Evolutionary conservation across 2,113 vertebrate species (phyloP).

Genomic region (Tinamus guttatus): DNA sequence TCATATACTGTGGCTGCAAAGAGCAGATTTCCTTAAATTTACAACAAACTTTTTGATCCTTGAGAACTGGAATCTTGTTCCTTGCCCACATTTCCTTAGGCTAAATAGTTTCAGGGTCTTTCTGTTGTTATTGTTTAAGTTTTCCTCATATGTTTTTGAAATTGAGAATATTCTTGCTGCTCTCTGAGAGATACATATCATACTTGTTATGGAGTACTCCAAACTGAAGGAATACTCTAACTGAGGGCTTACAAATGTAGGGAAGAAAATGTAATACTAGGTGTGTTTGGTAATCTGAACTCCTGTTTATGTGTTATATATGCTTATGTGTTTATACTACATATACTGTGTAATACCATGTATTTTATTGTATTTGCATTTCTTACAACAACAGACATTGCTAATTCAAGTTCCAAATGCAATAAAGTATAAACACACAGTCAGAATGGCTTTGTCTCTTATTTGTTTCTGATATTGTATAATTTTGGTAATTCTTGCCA

Average conservation of each 20-base stretch:
- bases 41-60: neutral
- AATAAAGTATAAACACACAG: neutral
- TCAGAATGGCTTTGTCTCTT: neutral
- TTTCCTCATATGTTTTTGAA: neutral
- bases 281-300: neutral
- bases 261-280: neutral
- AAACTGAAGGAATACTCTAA: neutral
- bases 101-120: neutral
- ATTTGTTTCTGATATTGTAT: neutral
- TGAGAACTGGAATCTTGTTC: neutral
- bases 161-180: neutral
- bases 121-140: neutral
- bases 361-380: neutral
- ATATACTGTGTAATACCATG: neutral
- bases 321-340: too few relatives aligned
- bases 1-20: neutral
- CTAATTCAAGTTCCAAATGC: neutral
- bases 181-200: neutral
- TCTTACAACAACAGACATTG: neutral
- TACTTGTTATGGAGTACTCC: neutral
- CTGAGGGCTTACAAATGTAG: neutral
- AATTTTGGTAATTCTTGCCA: neutral
- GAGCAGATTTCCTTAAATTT: neutral
- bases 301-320: neutral
- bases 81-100: neutral